phyloP scores from a whole-genome alignment of 2,113 vertebrate genomes.

The Mesocricetus auratus region DNA sequence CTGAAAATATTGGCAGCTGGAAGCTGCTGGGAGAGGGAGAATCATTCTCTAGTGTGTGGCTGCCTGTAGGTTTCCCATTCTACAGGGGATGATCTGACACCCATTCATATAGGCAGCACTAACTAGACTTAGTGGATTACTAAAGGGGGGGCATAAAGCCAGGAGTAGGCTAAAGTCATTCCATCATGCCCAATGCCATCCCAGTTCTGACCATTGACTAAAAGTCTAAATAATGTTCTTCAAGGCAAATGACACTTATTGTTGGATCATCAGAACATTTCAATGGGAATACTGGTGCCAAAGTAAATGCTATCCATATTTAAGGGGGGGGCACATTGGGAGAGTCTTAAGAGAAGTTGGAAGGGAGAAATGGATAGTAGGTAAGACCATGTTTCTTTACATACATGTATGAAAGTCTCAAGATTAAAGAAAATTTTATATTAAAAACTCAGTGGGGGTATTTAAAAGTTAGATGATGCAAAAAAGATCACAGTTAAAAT shows the following conservation, averaged over 20 bases:
- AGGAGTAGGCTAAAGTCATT: background rate
- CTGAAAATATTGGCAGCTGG: background rate
- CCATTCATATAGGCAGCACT: background rate
- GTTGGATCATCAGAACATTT: background rate
- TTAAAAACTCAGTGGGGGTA: background rate
- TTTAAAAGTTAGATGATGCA: background rate
- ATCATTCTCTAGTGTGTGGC: background rate
- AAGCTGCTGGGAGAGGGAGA: background rate
- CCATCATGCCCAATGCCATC: accelerated
- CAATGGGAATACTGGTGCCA: background rate
- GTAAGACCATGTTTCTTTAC: background rate
- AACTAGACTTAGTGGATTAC: background rate
- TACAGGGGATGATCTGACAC: background rate
- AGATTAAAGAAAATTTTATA: background rate
- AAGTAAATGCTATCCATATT: background rate
- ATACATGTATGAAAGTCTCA: background rate
- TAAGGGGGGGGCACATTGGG: background rate
- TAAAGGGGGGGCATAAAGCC: background rate
- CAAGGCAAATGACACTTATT: background rate
- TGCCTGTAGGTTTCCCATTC: background rate
- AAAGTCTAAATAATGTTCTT: background rate
- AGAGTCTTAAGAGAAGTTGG: background rate
- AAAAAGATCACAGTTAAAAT: background rate
- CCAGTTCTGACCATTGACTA: background rate
- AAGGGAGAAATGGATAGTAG: background rate